Evolutionary conservation across 2,888 invertebrate species (phyloP).

Genomic region (Dasypolia templi): DNA sequence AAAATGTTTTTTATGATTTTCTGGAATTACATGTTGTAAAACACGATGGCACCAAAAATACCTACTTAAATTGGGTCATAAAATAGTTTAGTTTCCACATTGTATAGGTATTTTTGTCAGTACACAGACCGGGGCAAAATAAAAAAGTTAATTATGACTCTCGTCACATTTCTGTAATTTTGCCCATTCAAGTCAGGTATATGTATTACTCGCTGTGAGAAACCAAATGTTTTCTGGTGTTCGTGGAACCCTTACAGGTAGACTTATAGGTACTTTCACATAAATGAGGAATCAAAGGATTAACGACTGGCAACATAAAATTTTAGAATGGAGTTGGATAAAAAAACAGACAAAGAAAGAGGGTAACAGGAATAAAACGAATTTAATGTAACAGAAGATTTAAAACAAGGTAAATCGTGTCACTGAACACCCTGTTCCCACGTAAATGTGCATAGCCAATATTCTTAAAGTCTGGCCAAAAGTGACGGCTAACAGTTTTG

Average conservation of each 20-base stretch:
- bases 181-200: not conserved
- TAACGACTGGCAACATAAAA: not conserved
- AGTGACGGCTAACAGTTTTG: not conserved
- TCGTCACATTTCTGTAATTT: not conserved
- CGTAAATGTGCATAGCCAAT: not conserved
- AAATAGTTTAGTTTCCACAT: no score
- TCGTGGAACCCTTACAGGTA: not conserved
- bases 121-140: no score
- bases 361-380: not conserved
- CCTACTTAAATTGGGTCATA: slow-evolving; percentile 28
- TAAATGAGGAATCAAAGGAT: not conserved
- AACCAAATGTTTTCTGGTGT: not conserved
- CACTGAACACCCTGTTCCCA: not conserved
- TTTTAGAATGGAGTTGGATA: not conserved
- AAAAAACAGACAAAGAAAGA: not conserved
- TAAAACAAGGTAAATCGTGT: no score
- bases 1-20: slow-evolving; percentile 18
- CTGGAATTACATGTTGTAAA: slow-evolving; percentile 22
- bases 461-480: not conserved
- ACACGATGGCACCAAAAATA: slow-evolving; percentile 14
- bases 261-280: not conserved
- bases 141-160: not conserved
- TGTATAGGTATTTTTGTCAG: no score
- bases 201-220: not conserved
- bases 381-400: no score